A percentile compares a stretch with the other conserved stretches of the same genome.
phyloP scores from a whole-genome alignment of 2,888 invertebrate genomes.

The Conops quadrifasciatus region DNA sequence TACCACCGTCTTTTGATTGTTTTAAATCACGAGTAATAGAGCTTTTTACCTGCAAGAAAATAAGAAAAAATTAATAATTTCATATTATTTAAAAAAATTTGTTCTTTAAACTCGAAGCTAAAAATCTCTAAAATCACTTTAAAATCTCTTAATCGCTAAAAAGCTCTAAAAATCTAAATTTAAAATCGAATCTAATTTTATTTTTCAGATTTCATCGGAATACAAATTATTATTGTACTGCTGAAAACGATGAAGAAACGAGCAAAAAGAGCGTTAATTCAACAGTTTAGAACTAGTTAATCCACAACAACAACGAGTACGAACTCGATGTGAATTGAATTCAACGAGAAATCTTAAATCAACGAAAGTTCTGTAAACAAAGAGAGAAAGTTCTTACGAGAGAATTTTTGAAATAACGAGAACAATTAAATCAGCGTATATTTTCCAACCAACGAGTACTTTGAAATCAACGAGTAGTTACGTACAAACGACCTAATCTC shows the following conservation, averaged over 20 bases:
- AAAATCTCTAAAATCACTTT: too few relatives aligned
- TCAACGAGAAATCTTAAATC: background rate
- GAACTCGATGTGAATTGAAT: too few relatives aligned
- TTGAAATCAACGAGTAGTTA: too few relatives aligned
- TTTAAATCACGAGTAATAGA: too few relatives aligned
- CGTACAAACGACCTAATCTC: background rate
- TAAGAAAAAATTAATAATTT: background rate
- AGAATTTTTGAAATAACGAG: background rate
- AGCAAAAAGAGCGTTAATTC: slow-evolving; percentile 30
- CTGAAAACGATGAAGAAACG: slow-evolving; percentile 41
- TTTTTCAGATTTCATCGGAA: slow-evolving; percentile 33
- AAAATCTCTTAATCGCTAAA: background rate
- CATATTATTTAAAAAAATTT: background rate
- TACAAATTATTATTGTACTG: background rate
- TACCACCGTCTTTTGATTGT: too few relatives aligned
- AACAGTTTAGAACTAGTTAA: background rate
- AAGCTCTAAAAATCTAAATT: background rate
- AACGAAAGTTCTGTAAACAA: background rate
- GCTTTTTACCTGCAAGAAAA: background rate
- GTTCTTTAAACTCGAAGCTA: background rate
- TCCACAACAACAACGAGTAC: background rate
- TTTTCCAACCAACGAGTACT: background rate
- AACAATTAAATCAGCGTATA: background rate
- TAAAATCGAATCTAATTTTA: slow-evolving; percentile 8
- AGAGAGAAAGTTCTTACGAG: background rate